Evolutionary conservation across 2,113 vertebrate species (phyloP).

Genomic region (Scomber japonicus): DNA sequence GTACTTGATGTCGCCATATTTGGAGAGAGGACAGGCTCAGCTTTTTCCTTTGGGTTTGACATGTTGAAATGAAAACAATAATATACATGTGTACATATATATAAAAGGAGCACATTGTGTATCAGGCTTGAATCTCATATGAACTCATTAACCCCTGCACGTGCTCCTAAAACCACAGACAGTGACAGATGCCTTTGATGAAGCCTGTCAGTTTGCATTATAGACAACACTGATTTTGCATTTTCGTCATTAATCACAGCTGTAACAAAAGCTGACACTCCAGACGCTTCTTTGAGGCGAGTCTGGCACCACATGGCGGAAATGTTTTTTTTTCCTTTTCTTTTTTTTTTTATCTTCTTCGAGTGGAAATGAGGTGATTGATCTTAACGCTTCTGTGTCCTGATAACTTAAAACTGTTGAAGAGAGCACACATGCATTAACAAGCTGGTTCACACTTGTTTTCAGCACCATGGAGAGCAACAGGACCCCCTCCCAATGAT

Average conservation of each 20-base stretch:
- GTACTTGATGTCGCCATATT: slow-evolving; percentile 49
- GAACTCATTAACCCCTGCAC: slow-evolving; percentile 37
- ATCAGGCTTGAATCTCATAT: slow-evolving; percentile 17
- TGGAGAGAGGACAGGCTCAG: slow-evolving; percentile 24
- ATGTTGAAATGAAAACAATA: slow-evolving; percentile 35
- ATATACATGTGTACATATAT: not conserved
- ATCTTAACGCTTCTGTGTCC: not conserved
- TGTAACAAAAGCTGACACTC: slow-evolving; percentile 36
- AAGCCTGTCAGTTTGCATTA: slow-evolving; percentile 47
- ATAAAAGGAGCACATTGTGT: slow-evolving; percentile 6
- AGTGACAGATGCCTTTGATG: slow-evolving; percentile 43
- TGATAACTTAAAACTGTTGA: not conserved
- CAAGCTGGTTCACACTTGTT: slow-evolving; percentile 35
- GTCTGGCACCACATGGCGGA: slow-evolving; percentile 12
- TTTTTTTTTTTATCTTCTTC: not conserved
- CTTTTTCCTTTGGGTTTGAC: slow-evolving; percentile 18
- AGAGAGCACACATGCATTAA: slow-evolving; percentile 32
- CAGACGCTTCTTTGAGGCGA: slow-evolving; percentile 40
- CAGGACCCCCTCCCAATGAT: slow-evolving; percentile 7
- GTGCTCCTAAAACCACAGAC: slow-evolving; percentile 17
- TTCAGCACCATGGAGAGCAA: slow-evolving; percentile 85
- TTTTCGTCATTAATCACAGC: slow-evolving; percentile 50
- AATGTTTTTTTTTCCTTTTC: not conserved
- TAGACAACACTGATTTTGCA: slow-evolving; percentile 39
- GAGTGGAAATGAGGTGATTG: slow-evolving; percentile 33